These are phyloP conservation scores for Calameuta pallipes DNA, from an alignment of 2,888 invertebrate species.

Conservation along the genomic window DNA sequence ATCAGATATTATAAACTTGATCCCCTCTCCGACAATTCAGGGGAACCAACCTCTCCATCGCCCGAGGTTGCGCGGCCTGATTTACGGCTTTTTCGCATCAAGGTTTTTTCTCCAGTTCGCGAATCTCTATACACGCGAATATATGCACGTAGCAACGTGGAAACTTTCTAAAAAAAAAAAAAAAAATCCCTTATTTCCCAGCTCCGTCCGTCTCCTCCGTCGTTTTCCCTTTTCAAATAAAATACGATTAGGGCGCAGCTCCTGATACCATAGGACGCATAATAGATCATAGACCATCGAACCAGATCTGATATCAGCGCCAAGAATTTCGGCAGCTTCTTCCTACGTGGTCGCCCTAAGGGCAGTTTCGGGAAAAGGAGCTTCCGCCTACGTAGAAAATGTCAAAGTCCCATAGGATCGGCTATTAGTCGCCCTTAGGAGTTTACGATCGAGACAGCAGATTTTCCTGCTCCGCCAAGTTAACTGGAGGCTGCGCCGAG, in stretches of 20 bases:
- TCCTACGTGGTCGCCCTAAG: not conserved
- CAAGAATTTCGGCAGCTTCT: not conserved
- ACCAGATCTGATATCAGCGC: not conserved
- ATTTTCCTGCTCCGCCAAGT: not conserved
- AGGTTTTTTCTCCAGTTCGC: not conserved
- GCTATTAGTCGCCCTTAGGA: slow-evolving; percentile 38
- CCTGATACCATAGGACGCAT: not conserved
- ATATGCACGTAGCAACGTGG: not conserved
- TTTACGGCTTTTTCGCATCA: not conserved
- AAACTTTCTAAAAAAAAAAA: not conserved
- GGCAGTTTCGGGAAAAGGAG: not conserved
- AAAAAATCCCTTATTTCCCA: not conserved
- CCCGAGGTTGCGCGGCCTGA: not conserved
- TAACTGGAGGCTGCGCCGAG: not conserved
- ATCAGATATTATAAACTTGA: not conserved
- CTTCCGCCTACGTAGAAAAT: not conserved
- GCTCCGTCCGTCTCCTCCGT: not conserved
- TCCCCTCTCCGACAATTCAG: not conserved
- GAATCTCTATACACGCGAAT: not conserved
- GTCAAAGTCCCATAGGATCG: slow-evolving; percentile 1
- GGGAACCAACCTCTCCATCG: not conserved
- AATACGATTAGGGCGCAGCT: not conserved
- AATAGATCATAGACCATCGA: too few species aligned
- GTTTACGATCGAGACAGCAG: slow-evolving; percentile 34
- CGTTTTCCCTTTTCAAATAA: not conserved